A percentile compares a stretch with the other conserved stretches of the same genome.
phyloP scores from a whole-genome alignment of 2,888 invertebrate genomes.

The Zaprionus bogoriensis region DNA sequence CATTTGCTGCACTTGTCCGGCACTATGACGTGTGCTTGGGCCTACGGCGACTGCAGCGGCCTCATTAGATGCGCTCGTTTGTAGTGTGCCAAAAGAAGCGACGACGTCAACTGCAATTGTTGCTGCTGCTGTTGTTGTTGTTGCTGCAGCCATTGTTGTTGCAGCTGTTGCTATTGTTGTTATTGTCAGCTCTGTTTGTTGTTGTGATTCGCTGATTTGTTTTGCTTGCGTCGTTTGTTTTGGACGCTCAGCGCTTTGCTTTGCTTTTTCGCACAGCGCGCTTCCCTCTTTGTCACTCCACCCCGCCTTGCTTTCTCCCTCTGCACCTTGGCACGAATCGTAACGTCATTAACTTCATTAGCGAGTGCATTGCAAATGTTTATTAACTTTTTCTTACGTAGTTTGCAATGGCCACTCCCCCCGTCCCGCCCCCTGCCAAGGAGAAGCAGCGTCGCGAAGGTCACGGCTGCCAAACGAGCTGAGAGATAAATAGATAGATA shows the following conservation, averaged over 20 bases:
- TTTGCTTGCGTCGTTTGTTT: constrained; percentile 66
- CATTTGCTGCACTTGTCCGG: neutral
- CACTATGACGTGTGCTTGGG: constrained; percentile 28
- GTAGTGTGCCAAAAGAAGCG: constrained; percentile 50
- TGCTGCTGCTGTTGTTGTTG: constrained; percentile 3
- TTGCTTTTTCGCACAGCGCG: constrained; percentile 39
- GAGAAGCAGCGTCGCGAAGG: too few relatives aligned
- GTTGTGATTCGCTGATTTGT: constrained; percentile 62
- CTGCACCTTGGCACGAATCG: constrained; percentile 70
- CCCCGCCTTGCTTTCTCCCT: constrained; percentile 25
- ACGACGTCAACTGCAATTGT: constrained; percentile 32
- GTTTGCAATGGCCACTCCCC: too few relatives aligned
- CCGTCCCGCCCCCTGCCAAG: too few relatives aligned
- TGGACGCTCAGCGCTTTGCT: constrained; percentile 49
- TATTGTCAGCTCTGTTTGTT: constrained; percentile 23
- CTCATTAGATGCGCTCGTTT: constrained; percentile 69
- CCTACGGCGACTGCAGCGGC: constrained; percentile 46
- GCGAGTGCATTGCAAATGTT: constrained; percentile 61
- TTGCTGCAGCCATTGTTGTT: constrained; percentile 1
- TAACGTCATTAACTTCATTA: constrained; percentile 70
- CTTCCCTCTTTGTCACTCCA: neutral
- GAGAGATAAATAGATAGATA: too few relatives aligned
- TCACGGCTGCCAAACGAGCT: constrained; percentile 48
- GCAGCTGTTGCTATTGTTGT: constrained; percentile 5
- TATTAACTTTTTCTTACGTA: constrained; percentile 49